Base-by-base conservation (phyloP, 2,797 vertebrate genomes). In the Choloepus didactylus region DNA sequence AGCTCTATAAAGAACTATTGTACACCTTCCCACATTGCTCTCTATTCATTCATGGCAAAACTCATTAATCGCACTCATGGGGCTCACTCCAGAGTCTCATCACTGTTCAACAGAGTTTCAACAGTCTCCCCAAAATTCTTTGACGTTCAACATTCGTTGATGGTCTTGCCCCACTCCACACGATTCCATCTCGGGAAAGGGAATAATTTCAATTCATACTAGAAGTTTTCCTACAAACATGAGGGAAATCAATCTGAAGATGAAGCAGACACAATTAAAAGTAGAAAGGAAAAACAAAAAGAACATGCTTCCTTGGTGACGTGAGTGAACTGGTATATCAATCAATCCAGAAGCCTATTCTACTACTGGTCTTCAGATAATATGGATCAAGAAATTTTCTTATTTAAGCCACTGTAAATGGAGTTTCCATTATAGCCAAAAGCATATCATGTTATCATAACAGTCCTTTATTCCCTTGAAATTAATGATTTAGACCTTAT, bases 401-500 rank as follows among this genome's bases (percentile, higher is more conserved):
- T 89, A n/a, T 66, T 35, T 41, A 91, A 54, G 73, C n/a, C 72
- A 59, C 25, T 90, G 64, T 79, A 87, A 87, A 29, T 75, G 15
- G 3, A 31, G 38, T 85, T 44, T 87, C 60, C 85, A 31, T 81
- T 85, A 54, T 9, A 66, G 44, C 59, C 72, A 62, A 90, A 94
- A 79, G 29, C 16, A 25, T 66, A 72, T 69, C 66, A 38, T 60
- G 44, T 62, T 72, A 62, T 87, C 41, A 46, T 49, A 89, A 67
- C 10, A 51, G 16, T 83, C 56, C 9, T 86, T 80, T 72, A 75
- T 62, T 44, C 18, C 87, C 66, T 91, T 82, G 56, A 91, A 96
- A 88, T 81, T 51, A 93, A 76, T 94, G 38, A 14, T 46, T 95
- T 88, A 94, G 87, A 86, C 86, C 83, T 77, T 93, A 60, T 80